Evolutionary conservation across 1,140 invertebrate species (phyloP), one percentile per base, ranked within the genome.

Genomic region (Ridgeia piscesae): DNA sequence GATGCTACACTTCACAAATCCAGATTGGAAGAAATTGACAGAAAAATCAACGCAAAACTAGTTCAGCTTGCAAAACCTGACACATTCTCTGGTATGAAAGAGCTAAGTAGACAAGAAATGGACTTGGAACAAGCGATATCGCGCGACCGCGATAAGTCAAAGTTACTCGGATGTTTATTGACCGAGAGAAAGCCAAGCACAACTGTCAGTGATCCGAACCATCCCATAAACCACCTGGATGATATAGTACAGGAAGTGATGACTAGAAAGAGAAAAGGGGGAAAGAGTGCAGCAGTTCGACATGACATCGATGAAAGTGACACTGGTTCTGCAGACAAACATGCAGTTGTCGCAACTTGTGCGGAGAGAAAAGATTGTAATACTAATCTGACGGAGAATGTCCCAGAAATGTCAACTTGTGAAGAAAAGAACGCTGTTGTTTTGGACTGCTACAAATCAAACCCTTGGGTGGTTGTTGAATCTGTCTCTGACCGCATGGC

Each of bases 111-210:
- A 34, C 95, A 95, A 92, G 94, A 94, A 91, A 94, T 95, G 94
- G 95, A 95, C 1, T 92, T 95, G 33, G 95, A 95, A 92, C 94
- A 94, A 42, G 93, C 94, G 4, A 93, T 95, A 89, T 34, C 93
- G 31, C 92, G 93, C 17, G 92, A 92, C 88, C 93, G 92, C 92
- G 89, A 92, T 33, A 89, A 94, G 34, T 92, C 93, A 11, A 94
- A 93, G 27, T 35, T 58, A 34, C n/a, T 92, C 6, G 33, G 35
- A 17, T 88, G 77, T 88, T 31, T 92, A 34, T 34, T 92, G 17
- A 88, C 48, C 33, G 1, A 58, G 34, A 6, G 58, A 14, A 35
- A 31, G 88, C 33, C 31, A 34, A 35, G 34, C 50, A n/a, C 35
- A 14, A 77, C 9, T 31, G 27, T 77, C 17, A 31, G 58, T 77